Conservation (phyloP, 2,797 vertebrate species). For the Thalassophryne amazonica region DNA sequence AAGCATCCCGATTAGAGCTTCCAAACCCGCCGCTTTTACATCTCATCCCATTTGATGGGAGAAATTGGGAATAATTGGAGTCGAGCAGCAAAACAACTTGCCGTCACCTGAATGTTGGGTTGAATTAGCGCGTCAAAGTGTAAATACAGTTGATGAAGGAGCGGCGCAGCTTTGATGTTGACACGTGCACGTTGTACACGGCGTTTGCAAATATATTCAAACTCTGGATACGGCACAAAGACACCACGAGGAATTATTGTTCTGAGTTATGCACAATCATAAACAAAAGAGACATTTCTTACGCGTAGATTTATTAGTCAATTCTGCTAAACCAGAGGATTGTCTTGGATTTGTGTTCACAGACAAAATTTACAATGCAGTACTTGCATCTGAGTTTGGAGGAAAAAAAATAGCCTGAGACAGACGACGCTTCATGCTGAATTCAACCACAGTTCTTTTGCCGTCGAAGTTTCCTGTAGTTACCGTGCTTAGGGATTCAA, state of each 20-base stretch:
- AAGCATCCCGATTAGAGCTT: slow-evolving; percentile 26
- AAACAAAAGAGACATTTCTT: not conserved
- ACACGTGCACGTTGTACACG: not conserved
- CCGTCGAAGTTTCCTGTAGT: too few species aligned
- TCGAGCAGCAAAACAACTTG: too few species aligned
- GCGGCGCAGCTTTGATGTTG: slow-evolving; percentile 2
- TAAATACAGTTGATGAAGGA: slow-evolving; percentile 7
- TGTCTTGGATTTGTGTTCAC: too few species aligned
- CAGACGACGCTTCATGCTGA: too few species aligned
- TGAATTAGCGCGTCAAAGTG: slow-evolving; percentile 20
- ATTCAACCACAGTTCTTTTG: too few species aligned
- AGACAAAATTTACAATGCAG: too few species aligned
- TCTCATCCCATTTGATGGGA: too few species aligned
- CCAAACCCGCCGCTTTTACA: slow-evolving; percentile 16
- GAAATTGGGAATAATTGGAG: too few species aligned
- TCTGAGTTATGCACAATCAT: not conserved
- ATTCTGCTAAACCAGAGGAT: too few species aligned
- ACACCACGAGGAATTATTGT: not conserved
- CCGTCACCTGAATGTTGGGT: slow-evolving; percentile 10
- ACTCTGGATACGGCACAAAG: not conserved
- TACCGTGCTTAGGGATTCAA: too few species aligned
- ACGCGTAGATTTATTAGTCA: not conserved
- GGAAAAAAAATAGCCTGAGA: too few species aligned
- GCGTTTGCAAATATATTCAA: not conserved
- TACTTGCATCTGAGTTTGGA: too few species aligned